Evolutionary conservation across 2,888 invertebrate species (phyloP).

Genomic region (Aphrophora alni): DNA sequence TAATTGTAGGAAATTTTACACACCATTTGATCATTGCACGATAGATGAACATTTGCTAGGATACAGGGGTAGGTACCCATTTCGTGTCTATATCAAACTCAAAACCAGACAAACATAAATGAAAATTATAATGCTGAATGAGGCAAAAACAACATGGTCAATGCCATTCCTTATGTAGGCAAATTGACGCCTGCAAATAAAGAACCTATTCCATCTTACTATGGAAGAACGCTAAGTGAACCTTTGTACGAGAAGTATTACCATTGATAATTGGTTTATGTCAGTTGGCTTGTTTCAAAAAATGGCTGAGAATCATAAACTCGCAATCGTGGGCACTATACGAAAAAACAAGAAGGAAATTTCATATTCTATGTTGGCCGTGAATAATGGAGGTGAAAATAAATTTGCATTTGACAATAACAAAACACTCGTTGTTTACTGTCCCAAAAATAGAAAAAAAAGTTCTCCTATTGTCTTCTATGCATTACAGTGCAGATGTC

Average conservation of each 20-base stretch:
- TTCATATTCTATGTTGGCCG: not conserved
- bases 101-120: too few species aligned
- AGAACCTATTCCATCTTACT: too few species aligned
- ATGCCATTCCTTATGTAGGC: too few species aligned
- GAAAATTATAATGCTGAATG: too few species aligned
- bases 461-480: too few species aligned
- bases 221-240: too few species aligned
- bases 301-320: slow-evolving; percentile 26
- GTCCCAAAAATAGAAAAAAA: not conserved
- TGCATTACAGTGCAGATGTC: too few species aligned
- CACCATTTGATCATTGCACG: slow-evolving; percentile 7
- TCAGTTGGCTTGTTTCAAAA: slow-evolving; percentile 28
- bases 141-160: too few species aligned
- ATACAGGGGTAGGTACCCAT: too few species aligned
- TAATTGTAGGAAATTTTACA: slow-evolving; percentile 31
- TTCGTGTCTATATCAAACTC: too few species aligned
- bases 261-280: slow-evolving; percentile 32
- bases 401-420: slow-evolving; percentile 16
- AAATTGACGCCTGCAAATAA: too few species aligned
- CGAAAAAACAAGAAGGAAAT: slow-evolving; percentile 26
- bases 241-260: slow-evolving; percentile 25
- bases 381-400: not conserved
- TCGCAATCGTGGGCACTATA: slow-evolving; percentile 16
- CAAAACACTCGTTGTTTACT: not conserved
- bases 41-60: too few species aligned